A percentile compares a stretch with the other conserved stretches of the same genome.
Evolutionary conservation across 2,113 vertebrate genomes (phyloP).

Genomic region (Syngnathus floridae): DNA sequence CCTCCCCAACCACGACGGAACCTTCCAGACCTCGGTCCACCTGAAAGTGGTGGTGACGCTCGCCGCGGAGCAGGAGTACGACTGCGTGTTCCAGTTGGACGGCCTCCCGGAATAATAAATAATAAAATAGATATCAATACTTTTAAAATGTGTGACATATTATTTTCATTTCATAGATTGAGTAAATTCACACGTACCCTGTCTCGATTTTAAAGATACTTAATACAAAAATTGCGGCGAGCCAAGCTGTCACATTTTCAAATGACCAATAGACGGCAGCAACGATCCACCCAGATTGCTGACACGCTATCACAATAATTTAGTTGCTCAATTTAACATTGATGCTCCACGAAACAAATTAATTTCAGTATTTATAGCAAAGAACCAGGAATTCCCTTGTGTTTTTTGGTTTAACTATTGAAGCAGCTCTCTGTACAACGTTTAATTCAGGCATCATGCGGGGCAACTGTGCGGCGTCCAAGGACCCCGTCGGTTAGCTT

Average conservation of each 20-base stretch:
- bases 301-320: slow-evolving; percentile 39
- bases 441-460: slow-evolving; percentile 56
- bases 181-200: too few relatives aligned
- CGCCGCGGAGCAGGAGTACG: too few relatives aligned
- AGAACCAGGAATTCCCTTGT: background rate
- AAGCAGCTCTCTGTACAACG: background rate
- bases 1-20: too few relatives aligned
- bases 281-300: slow-evolving; percentile 2
- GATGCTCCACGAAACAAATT: background rate
- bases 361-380: background rate
- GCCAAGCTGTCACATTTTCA: background rate
- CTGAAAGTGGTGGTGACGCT: too few relatives aligned
- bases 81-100: too few relatives aligned
- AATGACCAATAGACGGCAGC: slow-evolving; percentile 40
- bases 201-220: too few relatives aligned
- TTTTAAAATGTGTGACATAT: too few relatives aligned
- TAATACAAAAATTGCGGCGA: slow-evolving; percentile 23
- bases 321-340: background rate
- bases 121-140: too few relatives aligned
- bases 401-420: background rate
- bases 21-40: too few relatives aligned
- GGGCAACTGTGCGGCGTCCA: slow-evolving; percentile 66
- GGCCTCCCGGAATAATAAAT: too few relatives aligned
- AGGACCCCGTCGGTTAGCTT: slow-evolving; percentile 46
- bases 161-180: too few relatives aligned